Percentiles rank a stretch among this genome's conserved stretches.
Conservation (phyloP, 2,113 vertebrate species). For the Hipposideros armiger region DNA sequence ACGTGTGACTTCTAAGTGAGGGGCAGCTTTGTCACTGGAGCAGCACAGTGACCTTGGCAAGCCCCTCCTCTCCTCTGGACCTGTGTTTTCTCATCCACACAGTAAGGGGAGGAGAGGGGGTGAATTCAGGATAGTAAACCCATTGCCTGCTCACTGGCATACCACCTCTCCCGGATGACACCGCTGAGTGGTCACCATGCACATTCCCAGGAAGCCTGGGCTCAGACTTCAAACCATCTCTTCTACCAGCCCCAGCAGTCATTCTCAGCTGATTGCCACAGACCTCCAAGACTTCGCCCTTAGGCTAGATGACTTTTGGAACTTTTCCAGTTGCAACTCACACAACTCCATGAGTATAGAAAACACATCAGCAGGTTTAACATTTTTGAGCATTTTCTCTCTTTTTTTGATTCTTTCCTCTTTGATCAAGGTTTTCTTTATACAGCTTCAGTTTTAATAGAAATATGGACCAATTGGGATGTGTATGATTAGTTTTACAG, state of each 20-base stretch:
- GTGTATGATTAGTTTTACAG: background rate
- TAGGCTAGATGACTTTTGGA: background rate
- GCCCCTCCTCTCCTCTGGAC: background rate
- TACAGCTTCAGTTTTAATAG: background rate
- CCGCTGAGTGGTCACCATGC: background rate
- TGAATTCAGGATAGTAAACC: background rate
- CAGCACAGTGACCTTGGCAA: conserved; percentile 40
- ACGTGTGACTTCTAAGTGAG: background rate
- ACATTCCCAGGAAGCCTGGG: background rate
- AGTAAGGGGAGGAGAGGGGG: background rate
- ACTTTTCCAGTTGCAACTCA: background rate
- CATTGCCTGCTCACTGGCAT: background rate
- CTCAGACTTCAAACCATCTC: background rate
- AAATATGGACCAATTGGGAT: background rate
- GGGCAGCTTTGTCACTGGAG: background rate
- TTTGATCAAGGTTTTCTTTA: conserved; percentile 39
- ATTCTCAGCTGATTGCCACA: background rate
- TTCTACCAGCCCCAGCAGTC: background rate
- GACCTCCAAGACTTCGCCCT: background rate
- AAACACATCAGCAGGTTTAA: background rate
- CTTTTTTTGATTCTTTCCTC: background rate
- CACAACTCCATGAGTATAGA: too few species aligned
- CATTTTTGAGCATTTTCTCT: background rate
- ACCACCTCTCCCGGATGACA: background rate
- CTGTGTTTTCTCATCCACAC: background rate